Conservation (phyloP, 2,797 vertebrate species). For the Lycodopsis pacificus region DNA sequence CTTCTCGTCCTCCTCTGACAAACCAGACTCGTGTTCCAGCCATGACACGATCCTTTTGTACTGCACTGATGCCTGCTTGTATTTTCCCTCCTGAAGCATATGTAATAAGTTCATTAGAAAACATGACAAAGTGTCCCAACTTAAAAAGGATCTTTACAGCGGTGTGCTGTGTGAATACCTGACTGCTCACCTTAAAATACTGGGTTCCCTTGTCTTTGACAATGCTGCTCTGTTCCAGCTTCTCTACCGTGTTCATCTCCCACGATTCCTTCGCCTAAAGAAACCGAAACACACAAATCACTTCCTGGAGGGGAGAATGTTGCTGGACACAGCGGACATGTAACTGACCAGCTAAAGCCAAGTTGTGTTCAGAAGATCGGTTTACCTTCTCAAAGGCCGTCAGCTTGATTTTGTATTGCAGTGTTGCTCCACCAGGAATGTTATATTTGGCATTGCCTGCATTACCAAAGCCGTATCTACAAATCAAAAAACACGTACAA, state of each 20-base stretch:
- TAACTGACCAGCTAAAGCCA: background rate
- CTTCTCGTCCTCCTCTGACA: constrained; percentile 86
- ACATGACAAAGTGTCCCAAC: background rate
- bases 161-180: background rate
- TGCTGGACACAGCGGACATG: background rate
- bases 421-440: constrained; percentile 88
- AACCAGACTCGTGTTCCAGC: constrained; percentile 92
- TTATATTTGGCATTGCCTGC: constrained; percentile 88
- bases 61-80: constrained; percentile 91
- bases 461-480: constrained; percentile 93
- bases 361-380: background rate
- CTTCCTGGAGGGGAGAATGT: background rate
- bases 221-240: constrained; percentile 92
- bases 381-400: constrained; percentile 94
- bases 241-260: constrained; percentile 95
- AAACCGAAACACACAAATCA: constrained; percentile 4
- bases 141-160: background rate
- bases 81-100: constrained; percentile 89
- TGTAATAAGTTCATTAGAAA: constrained; percentile 19
- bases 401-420: constrained; percentile 92
- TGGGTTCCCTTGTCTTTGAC: constrained; percentile 96
- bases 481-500: constrained; percentile 22
- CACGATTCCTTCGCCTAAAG: constrained; percentile 96
- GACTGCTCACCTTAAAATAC: constrained; percentile 91
- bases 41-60: constrained; percentile 97